Base-by-base conservation (phyloP, 2,797 vertebrate genomes). In the Ctenochaetus hawaiiensis region DNA sequence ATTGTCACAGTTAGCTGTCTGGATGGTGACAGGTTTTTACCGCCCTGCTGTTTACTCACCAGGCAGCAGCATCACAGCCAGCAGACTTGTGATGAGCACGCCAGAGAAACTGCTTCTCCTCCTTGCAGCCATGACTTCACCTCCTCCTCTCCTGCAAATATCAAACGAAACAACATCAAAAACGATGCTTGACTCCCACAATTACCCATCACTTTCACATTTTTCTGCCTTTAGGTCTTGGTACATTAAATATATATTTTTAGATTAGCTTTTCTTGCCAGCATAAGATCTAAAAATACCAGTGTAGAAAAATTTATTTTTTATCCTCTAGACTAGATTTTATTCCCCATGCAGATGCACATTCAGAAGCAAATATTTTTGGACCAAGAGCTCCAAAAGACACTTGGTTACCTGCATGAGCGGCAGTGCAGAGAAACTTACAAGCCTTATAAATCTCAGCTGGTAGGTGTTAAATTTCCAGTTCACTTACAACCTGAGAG, bases 61-160 rank as follows among this genome's bases (percentile, higher is more conserved):
- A 18, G 94, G 89, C 81, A 94, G 85, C 68, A 94, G 82, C 52
- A 88, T 66, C 60, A 81, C 82, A 37, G 82, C 89, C 86, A 94
- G 81, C 77, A 91, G 70, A 9, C 73, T 37, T 11, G 82, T 12
- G 18, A 87, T 7, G 13, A 88, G 60, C 66, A 90, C 75, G 0
- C 67, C 72, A 1, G 81, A 85, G 79, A 91, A 87, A 39, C 82
- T 44, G 62, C 5, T 63, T 79, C 76, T 79, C 77, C 83, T 81
- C 67, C 75, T 49, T 69, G 65, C 84, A 75, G 89, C 86, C 92
- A 94, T 94, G 82, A 51, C 67, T 80, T 76, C 37, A 26, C 60
- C 86, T 70, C 70, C 51, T 81, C 77, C 49, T 80, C 72, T 73
- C 72, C 89, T 91, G 78, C 26, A 8, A 5, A 62, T 1, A 64